Evolutionary conservation across 2,797 vertebrate genomes (phyloP), one percentile per base, ranked within the genome.

Genomic region (Myotis myotis): DNA sequence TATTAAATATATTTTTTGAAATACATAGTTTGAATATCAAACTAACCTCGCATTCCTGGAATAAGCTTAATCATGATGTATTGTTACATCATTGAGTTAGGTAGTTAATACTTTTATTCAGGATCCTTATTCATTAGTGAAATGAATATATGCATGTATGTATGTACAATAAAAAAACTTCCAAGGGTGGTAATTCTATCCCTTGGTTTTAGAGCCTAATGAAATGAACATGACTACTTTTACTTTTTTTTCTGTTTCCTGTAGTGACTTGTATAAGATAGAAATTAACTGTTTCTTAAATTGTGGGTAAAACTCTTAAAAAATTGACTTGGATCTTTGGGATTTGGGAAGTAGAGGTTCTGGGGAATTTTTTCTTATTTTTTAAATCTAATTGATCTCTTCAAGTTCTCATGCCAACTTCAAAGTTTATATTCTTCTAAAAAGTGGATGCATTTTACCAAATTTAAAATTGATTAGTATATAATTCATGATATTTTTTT

Each of bases 1-100:
- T 82, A 68, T 23, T 84, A 83, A 95, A 55, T 4, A 36, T 94
- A 33, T 55, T 86, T 93, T 93, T 68, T 23, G 53, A 80, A 96
- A 82, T 84, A 17, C 6, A 5, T 88, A 71, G 66, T 92, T 75
- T 41, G 9, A 3, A 49, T 84, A 19, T 89, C 44, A 79, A 33
- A 82, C 17, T 82, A 78, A 28, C 28, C 17, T 95, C 83, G 28
- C 22, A 30, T 76, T 89, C 60, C 15, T 81, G 15, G 49, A 85
- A 20, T 88, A 94, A 82, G 44, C 53, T 72, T 91, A 81, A 66
- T 75, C 76, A 70, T 72, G 15, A 60, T 75, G 33, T 76, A 7
- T 66, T 89, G 20, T 88, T 84, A 78, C 23, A 90, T 19, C 19
- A 20, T 80, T 87, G 60, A 84, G 51, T 80, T 86, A 25, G 13